Base-by-base conservation (phyloP, 2,113 vertebrate genomes). In the Pseudolaguvia tuberculata region DNA sequence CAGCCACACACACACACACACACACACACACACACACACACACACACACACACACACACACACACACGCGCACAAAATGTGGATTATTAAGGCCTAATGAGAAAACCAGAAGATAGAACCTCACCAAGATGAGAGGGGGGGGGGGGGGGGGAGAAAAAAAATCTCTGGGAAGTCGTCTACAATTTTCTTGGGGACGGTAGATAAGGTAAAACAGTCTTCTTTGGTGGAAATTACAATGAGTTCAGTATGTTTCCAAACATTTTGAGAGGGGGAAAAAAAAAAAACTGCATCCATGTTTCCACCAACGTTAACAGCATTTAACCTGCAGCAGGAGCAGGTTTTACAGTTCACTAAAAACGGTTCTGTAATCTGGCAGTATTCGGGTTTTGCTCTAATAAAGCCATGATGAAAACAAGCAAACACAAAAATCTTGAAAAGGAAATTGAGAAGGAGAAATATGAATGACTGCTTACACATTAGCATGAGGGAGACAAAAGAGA, bases 321-420 rank as follows among this genome's bases (percentile, higher is more conserved):
- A 57, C 68, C 67, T 39, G 21, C n/a, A 56, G 70, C 48, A 75
- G 67, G 61, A 65, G 39, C 57, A 56, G 7, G 1, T 55, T 51
- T 70, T 31, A 70, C 53, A 47, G 21, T 51, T 53, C 58, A 18
- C 53, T 56, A 47, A 39, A 70, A 70, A 39, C 6, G 6, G 51
- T 57, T 69, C 70, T 50, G 15, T 69, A 47, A 72, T 52, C 23
- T 52, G 39, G 58, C 66, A 57, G 61, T 53, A 73, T 70, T 61
- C 57, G 3, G 27, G n/a, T n/a, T n/a, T n/a, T n/a, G 31, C 3
- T 35, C 31, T 35, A 35, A 35, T 35, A 35, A 35, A 35, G 31
- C 6, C 31, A 35, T 35, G 31, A 35, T 35, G 6, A 35, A 35
- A 35, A 35, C 31, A 35, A 35, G 6, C 31, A 35, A 35, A 3